A percentile compares a stretch with the other conserved stretches of the same genome.
Evolutionary conservation across 2,113 vertebrate species (phyloP).

Genomic region (Vimba vimba): DNA sequence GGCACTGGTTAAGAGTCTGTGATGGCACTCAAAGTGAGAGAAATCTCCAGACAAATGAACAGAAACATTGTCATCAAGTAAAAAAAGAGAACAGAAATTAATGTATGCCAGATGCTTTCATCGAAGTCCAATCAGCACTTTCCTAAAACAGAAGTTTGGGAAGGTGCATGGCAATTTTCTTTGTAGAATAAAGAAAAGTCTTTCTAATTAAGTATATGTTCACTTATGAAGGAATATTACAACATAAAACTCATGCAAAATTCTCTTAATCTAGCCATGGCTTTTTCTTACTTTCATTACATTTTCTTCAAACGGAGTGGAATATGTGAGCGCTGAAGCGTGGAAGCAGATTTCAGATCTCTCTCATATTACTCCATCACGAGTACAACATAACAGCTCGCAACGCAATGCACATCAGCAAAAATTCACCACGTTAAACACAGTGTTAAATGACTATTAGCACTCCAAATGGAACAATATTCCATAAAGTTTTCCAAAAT

Average conservation of each 20-base stretch:
- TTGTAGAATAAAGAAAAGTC: not conserved
- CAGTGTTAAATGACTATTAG: not conserved
- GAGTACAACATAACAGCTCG: not conserved
- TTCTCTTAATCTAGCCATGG: slow-evolving; percentile 1
- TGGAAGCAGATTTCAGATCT: not conserved
- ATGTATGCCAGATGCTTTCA: slow-evolving; percentile 27
- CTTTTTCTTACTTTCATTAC: not conserved
- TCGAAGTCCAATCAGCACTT: slow-evolving; percentile 17
- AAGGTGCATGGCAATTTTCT: not conserved
- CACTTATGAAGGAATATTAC: slow-evolving; percentile 7
- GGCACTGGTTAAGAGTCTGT: not conserved
- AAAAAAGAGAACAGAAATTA: slow-evolving; percentile 19
- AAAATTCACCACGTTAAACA: not conserved
- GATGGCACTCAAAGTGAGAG: slow-evolving; percentile 20
- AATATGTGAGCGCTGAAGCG: not conserved
- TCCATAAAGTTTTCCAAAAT: not conserved
- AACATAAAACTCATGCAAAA: not conserved
- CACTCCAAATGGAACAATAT: not conserved
- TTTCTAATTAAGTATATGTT: slow-evolving; percentile 20
- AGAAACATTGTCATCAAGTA: not conserved
- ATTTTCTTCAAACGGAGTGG: not conserved
- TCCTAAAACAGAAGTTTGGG: slow-evolving; percentile 31
- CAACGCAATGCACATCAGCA: not conserved
- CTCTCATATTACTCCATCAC: not conserved
- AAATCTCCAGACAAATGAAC: slow-evolving; percentile 5